Conservation (phyloP, 30 jellyfish, hydroid and myxozoan species). For the Clytia hemisphaerica region DNA sequence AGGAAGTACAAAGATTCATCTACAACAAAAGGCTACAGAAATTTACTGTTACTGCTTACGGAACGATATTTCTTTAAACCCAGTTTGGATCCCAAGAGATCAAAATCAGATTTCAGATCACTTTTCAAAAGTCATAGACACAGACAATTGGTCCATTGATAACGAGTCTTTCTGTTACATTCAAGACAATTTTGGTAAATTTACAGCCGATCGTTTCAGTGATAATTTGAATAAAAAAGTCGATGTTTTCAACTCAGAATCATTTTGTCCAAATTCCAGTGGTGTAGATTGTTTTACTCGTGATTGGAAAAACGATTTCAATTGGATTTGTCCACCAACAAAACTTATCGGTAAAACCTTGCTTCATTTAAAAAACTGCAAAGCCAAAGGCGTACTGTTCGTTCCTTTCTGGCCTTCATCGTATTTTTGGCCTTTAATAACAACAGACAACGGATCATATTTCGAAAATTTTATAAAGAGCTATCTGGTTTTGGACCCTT, state of each 20-base stretch:
- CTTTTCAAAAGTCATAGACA: background rate
- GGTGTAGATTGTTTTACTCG: background rate
- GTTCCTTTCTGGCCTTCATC: constrained; percentile 7
- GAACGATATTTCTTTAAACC: background rate
- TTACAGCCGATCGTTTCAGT: background rate
- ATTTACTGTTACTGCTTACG: background rate
- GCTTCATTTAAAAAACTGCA: background rate
- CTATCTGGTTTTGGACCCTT: no score
- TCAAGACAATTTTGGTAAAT: background rate
- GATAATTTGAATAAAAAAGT: background rate
- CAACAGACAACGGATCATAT: no score
- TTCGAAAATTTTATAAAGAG: no score
- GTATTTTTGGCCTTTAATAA: constrained; percentile 9
- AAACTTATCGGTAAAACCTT: constrained; percentile 2
- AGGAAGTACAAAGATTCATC: constrained; percentile 5
- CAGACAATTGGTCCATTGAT: constrained; percentile 9
- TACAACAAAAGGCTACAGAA: background rate
- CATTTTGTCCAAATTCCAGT: background rate
- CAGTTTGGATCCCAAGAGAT: background rate
- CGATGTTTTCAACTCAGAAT: background rate
- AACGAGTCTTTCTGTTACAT: background rate
- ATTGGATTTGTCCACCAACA: constrained; percentile 10
- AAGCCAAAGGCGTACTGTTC: background rate
- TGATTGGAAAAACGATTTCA: background rate
- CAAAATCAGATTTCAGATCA: background rate